These are phyloP conservation scores for Hippocampus abdominalis DNA, from an alignment of 2,113 vertebrate species.

Conservation along the genomic window DNA sequence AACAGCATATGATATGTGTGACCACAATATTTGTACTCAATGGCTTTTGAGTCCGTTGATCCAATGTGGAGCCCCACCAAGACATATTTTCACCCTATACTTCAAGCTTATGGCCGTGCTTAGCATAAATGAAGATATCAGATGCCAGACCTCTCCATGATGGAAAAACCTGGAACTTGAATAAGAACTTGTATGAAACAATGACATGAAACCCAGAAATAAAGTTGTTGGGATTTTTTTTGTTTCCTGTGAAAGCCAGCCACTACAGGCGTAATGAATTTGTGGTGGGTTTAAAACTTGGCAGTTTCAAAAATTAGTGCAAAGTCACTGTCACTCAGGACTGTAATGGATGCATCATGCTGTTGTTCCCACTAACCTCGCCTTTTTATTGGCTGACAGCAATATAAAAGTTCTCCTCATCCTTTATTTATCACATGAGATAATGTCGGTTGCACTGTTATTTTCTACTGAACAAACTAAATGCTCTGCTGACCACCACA, in stretches of 20 bases:
- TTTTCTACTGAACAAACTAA: slow-evolving; percentile 26
- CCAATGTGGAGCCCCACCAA: slow-evolving; percentile 23
- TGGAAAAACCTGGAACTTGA: slow-evolving; percentile 50
- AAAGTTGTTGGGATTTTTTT: neutral
- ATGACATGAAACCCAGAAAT: slow-evolving; percentile 37
- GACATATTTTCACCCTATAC: slow-evolving; percentile 25
- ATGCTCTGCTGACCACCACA: slow-evolving; percentile 45
- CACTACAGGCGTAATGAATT: slow-evolving; percentile 37
- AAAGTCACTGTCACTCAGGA: slow-evolving; percentile 40
- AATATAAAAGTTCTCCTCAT: slow-evolving; percentile 33
- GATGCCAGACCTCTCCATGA: slow-evolving; percentile 36
- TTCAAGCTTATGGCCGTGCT: slow-evolving; percentile 19
- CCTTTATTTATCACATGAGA: slow-evolving; percentile 39
- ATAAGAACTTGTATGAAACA: slow-evolving; percentile 38
- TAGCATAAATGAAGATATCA: slow-evolving; percentile 46
- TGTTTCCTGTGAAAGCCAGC: slow-evolving; percentile 35
- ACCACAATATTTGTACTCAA: slow-evolving; percentile 34
- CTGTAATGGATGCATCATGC: slow-evolving; percentile 34
- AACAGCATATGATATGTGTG: slow-evolving; percentile 18
- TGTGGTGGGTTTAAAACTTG: slow-evolving; percentile 38
- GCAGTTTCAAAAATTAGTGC: slow-evolving; percentile 31
- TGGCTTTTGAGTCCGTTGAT: slow-evolving; percentile 30
- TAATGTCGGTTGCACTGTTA: slow-evolving; percentile 25
- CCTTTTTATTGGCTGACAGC: slow-evolving; percentile 46
- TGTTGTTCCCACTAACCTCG: slow-evolving; percentile 47